phyloP scores from a whole-genome alignment of 1,140 invertebrate genomes.

The Brachionus rubens region DNA sequence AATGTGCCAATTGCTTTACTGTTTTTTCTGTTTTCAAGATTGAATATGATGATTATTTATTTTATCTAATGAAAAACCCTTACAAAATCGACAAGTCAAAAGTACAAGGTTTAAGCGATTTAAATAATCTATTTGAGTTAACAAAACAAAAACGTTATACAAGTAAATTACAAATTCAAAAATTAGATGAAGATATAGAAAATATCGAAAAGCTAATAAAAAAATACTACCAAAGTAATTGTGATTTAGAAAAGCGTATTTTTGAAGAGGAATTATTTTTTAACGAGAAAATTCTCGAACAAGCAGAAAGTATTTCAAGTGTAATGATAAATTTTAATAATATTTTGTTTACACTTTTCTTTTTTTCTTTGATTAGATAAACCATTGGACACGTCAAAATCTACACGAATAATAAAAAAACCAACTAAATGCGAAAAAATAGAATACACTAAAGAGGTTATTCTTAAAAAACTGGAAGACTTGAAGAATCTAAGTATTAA shows the following conservation, averaged over 20 bases:
- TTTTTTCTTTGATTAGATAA: neutral
- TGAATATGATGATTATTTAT: slow-evolving; percentile 39
- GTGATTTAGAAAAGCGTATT: neutral
- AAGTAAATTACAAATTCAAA: neutral
- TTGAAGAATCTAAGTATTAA: neutral
- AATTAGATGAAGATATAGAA: neutral
- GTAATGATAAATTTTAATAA: neutral
- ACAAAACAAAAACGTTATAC: neutral
- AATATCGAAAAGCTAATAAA: neutral
- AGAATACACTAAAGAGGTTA: slow-evolving; percentile 14
- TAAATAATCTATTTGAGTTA: neutral
- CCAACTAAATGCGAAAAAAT: slow-evolving; percentile 35
- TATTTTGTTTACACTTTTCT: neutral
- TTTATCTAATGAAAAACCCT: slow-evolving; percentile 36
- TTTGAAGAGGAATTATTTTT: neutral
- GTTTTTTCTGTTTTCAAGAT: neutral
- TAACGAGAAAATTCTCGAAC: slow-evolving; percentile 24
- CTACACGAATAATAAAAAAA: slow-evolving; percentile 16
- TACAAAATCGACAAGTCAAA: neutral
- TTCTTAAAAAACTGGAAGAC: slow-evolving; percentile 9
- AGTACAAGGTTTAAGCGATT: neutral
- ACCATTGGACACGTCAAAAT: neutral
- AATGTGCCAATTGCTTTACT: no score
- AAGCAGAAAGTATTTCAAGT: neutral
- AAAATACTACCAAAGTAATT: neutral